These are phyloP conservation scores for Galleria mellonella DNA, from an alignment of 1,140 invertebrate genomes.

Conservation along the genomic window DNA sequence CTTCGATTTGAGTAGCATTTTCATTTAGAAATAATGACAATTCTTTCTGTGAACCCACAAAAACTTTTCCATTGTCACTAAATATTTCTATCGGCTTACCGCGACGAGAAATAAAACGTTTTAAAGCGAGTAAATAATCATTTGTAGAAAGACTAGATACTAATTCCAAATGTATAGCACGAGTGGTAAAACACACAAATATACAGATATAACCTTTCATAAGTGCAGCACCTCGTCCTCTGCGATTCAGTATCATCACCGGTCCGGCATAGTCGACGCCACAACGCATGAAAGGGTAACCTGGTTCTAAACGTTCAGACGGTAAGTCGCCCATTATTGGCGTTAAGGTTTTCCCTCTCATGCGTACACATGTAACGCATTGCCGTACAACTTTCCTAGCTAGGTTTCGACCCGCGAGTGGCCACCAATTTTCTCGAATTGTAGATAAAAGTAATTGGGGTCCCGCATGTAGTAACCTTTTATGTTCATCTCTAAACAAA, in stretches of 20 bases:
- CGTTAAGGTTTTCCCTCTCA: not conserved
- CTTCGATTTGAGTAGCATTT: not conserved
- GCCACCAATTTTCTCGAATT: slow-evolving; percentile 8
- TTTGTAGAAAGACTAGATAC: slow-evolving; percentile 5
- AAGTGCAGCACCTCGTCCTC: not conserved
- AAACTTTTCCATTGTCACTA: slow-evolving; percentile 4
- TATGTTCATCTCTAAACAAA: slow-evolving; percentile 15
- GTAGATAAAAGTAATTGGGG: slow-evolving; percentile 9
- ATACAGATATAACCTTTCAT: slow-evolving; percentile 4
- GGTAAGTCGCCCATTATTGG: not conserved
- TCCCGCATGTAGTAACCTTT: slow-evolving; percentile 14
- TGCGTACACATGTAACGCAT: slow-evolving; percentile 9
- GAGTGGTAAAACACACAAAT: slow-evolving; percentile 2
- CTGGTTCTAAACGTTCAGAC: not conserved
- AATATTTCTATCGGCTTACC: slow-evolving; percentile 13
- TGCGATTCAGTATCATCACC: too few species aligned
- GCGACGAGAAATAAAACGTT: slow-evolving; percentile 12
- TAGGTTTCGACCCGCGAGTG: slow-evolving; percentile 2
- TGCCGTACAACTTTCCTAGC: slow-evolving; percentile 4
- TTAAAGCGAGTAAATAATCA: slow-evolving; percentile 7
- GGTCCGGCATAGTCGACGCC: not conserved
- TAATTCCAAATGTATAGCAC: slow-evolving; percentile 5
- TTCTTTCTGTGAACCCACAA: not conserved
- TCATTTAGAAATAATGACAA: not conserved
- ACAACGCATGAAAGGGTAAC: not conserved